Evolutionary conservation across 1,140 invertebrate species (phyloP), one percentile per base, ranked within the genome.

Genomic region (Meteorus sp.): DNA sequence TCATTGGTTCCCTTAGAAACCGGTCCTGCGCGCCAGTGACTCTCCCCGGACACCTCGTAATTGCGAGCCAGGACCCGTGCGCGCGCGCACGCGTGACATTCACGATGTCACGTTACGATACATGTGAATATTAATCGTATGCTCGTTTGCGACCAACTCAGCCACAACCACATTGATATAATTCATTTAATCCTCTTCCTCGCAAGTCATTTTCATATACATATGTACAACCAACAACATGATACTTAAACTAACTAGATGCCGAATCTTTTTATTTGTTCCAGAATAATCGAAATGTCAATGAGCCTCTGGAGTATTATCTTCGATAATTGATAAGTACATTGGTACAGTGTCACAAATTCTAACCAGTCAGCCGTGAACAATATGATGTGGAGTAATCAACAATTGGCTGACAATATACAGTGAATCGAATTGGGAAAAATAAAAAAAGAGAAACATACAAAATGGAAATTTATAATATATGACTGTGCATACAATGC

Each of bases 71-170:
- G 19, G 45, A 39, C n/a, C n/a, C n/a, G n/a, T n/a, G n/a, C n/a
- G n/a, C n/a, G 35, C 27, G 19, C 56, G 47, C 33, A 35, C 45
- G 45, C 23, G 45, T 48, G 56, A 58, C 56, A 58, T 48, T 58
- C 56, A 51, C 47, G 56, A 58, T 58, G 22, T 58, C 37, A 25
- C 35, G 45, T 58, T 31, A 50, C 31, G 56, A 58, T 58, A 58
- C 43, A n/a, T n/a, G n/a, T 58, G 45, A 58, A 58, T 58, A 58
- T 58, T 58, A 58, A 58, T 51, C 56, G 47, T 33, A 33, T 33
- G 27, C 27, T 29, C 27, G 11, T 23, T 19, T 45, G 22, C n/a
- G 41, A 23, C 25, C 9, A 2, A 37, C 23, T 44, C 52, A 37
- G 27, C 3, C 0, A 22, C 48, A 25, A 13, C 4, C 3, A 29